A percentile compares a stretch with the other conserved stretches of the same genome.
phyloP scores from a whole-genome alignment of 2,888 invertebrate species.

The Chirona hameri region DNA sequence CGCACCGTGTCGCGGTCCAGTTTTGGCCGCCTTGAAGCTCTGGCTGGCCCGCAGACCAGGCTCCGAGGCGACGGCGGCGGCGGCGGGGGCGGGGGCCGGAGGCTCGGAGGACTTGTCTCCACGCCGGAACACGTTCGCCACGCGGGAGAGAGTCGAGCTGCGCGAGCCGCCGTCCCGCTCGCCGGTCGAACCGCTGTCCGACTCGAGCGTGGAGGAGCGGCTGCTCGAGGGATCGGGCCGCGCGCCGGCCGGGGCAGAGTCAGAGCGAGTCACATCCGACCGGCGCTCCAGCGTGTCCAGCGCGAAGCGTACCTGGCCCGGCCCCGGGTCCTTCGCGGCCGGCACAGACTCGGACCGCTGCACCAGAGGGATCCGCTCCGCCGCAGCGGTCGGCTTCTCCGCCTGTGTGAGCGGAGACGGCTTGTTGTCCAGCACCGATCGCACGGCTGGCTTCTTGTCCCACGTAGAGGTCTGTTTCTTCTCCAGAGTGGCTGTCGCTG shows the following conservation, averaged over 20 bases:
- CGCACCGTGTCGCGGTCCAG: conserved; percentile 2
- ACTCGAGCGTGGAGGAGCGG: background rate
- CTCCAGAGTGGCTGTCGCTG: background rate
- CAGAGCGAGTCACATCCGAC: background rate
- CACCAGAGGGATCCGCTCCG: background rate
- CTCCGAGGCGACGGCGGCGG: background rate
- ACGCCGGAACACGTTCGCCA: conserved; percentile 2
- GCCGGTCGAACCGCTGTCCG: background rate
- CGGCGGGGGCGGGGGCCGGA: background rate
- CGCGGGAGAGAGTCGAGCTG: background rate
- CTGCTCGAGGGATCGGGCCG: background rate
- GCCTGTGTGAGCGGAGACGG: no score
- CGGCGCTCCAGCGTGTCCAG: no score
- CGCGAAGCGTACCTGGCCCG: background rate
- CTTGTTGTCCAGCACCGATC: no score
- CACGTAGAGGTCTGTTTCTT: background rate
- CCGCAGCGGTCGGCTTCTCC: background rate
- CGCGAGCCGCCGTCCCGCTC: background rate
- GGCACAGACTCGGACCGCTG: background rate
- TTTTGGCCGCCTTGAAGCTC: conserved; percentile 28
- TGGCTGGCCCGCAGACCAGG: background rate
- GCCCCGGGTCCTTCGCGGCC: background rate
- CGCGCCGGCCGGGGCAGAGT: background rate
- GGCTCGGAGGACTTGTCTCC: background rate
- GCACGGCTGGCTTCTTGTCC: background rate